Evolutionary conservation across 2,113 vertebrate genomes (phyloP), one percentile per base, ranked within the genome.

Genomic region (Smithornis capensis): DNA sequence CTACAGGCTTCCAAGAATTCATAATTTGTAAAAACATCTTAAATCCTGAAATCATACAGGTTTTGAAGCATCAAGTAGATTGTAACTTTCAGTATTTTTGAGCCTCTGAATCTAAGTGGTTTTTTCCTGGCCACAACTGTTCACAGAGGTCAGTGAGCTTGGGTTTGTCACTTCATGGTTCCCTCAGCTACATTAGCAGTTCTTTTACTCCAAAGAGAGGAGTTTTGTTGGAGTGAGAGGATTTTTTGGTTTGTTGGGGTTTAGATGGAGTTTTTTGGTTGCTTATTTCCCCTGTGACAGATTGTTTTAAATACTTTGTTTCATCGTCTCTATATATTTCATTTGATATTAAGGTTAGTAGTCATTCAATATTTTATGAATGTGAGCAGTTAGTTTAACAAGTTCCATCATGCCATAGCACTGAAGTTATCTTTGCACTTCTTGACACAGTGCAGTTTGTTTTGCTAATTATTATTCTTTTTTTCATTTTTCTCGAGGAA

Each of bases 341-440:
- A 70, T 89, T 96, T 94, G 23, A 50, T 78, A 97, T 97, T 96
- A 87, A 96, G 75, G 56, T 96, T 95, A 96, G 65, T 62, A 87
- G 63, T 60, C 82, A 81, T 49, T 97, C 85, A 96, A 77, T 95
- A 97, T 95, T 97, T 97, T 47, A 96, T 95, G 95, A 95, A 91
- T 94, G 13, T 21, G 76, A 68, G 13, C n/a, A 93, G n/a, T 91
- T 95, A 89, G 44, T 92, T 97, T n/a, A 95, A 91, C 24, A 64
- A 91, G 90, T 87, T 79, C 47, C n/a, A 68, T 90, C 35, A 69
- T 67, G 21, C 21, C 25, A 37, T 40, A 71, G 4, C 50, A 95
- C 57, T 90, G 62, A 96, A 60, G 10, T 69, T 49, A 87, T 94
- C 63, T 90, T 69, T 45, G 68, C 90, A 22, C 31, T 80, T 95